Base-by-base conservation (phyloP, 2,113 vertebrate genomes). In the Melanostigma gelatinosum region DNA sequence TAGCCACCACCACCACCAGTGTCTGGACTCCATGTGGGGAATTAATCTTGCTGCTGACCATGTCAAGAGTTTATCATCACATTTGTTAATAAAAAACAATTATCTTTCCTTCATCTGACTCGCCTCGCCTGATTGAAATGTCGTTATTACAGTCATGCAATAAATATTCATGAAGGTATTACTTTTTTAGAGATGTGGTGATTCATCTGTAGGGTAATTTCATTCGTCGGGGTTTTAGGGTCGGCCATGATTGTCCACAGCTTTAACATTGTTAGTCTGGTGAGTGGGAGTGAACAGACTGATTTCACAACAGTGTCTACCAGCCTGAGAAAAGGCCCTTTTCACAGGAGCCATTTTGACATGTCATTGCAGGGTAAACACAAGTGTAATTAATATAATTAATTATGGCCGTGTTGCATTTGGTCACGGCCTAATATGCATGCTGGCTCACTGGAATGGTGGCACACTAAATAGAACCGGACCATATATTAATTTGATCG, bases 181-280 rank as follows among this genome's bases (percentile, higher is more conserved):
- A 48, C 46, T 48, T 1, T 50, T 58, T 58, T 29, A 58, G 24
- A 58, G 27, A 44, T 15, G 13, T 46, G 40, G 63, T 46, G 40
- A 46, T 44, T 64, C 38, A 64, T 42, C 38, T 24, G n/a, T 11
- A 27, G 5, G 7, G 9, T 20, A 3, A 0, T 40, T 22, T 20
- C n/a, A n/a, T n/a, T n/a, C n/a, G 38, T 11, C 20, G 8, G 46
- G 22, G 4, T 16, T 44, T 65, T 13, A 24, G 22, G 11, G 22
- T 29, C 29, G 13, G 4, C 24, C 64, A 46, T 32, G 9, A n/a
- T 16, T 44, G 11, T 22, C 54, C 3, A 2, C 64, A 46, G 65
- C 40, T 68, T 64, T 64, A 64, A 86, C 58, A 58, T 73, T 87
- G 79, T 74, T 69, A 63, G 40, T 62, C 46, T 46, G 44, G n/a